phyloP scores from a whole-genome alignment of 64 coral and sea anemone species.

The Platygyra sinensis region DNA sequence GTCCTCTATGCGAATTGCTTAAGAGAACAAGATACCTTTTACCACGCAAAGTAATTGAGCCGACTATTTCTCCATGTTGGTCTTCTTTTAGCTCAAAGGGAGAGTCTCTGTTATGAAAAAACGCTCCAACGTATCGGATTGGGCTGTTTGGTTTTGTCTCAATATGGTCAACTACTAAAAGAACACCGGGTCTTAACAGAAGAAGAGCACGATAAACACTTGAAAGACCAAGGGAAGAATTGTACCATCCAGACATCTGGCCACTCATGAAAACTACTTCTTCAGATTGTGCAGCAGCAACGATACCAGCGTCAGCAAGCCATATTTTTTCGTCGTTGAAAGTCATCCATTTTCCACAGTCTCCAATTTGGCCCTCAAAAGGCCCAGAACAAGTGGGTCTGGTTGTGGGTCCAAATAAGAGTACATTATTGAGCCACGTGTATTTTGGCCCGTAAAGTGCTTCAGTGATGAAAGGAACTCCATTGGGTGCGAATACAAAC shows the following conservation, averaged over 20 bases:
- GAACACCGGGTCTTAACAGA: background rate
- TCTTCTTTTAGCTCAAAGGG: constrained; percentile 22
- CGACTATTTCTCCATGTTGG: background rate
- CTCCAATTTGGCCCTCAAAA: constrained; percentile 34
- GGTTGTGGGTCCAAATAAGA: constrained; percentile 34
- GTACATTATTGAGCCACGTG: constrained; percentile 71
- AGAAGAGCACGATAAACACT: constrained; percentile 35
- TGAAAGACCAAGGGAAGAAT: background rate
- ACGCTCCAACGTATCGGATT: constrained; percentile 13
- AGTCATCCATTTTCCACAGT: constrained; percentile 13
- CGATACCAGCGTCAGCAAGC: constrained; percentile 25
- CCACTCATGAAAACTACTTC: constrained; percentile 26
- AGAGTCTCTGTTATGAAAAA: constrained; percentile 56
- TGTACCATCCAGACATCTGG: constrained; percentile 46
- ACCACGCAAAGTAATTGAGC: background rate
- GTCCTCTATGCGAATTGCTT: background rate
- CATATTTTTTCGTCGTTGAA: background rate
- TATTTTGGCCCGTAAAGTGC: constrained; percentile 69
- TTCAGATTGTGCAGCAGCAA: background rate
- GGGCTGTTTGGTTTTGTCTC: background rate
- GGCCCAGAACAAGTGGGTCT: background rate
- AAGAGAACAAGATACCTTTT: background rate
- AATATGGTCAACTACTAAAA: constrained; percentile 44
- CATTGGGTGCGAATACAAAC: constrained; percentile 44
- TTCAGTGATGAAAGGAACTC: constrained; percentile 58